These are phyloP conservation scores for Onychostoma macrolepis DNA, from an alignment of 2,113 vertebrate genomes.

Conservation along the genomic window DNA sequence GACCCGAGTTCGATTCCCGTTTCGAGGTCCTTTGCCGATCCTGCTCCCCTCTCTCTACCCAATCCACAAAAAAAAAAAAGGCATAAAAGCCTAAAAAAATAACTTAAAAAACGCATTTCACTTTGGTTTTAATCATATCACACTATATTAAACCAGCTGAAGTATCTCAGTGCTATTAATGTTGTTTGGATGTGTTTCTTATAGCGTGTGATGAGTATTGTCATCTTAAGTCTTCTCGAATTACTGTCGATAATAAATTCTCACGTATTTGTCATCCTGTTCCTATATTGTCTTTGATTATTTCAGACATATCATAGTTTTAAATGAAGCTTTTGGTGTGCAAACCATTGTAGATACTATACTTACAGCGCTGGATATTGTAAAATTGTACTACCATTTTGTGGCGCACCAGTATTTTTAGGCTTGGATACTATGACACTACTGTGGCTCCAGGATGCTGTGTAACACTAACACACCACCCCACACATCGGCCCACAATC, in stretches of 20 bases:
- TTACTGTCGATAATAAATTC: not conserved
- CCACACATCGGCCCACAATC: conserved; percentile 3
- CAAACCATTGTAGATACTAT: not conserved
- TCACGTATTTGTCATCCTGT: not conserved
- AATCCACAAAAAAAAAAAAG: no score
- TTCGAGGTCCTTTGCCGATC: no score
- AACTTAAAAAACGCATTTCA: no score
- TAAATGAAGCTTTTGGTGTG: not conserved
- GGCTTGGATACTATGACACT: conserved; percentile 20
- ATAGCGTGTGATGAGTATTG: not conserved
- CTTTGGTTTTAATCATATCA: not conserved
- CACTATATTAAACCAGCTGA: not conserved
- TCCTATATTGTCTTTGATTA: not conserved
- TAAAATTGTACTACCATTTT: conserved; percentile 7
- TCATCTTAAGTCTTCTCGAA: not conserved
- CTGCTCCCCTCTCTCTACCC: no score
- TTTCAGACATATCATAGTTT: not conserved
- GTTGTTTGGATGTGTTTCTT: not conserved
- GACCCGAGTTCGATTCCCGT: no score
- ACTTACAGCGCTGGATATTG: not conserved
- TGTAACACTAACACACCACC: conserved; percentile 1
- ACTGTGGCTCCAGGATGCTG: conserved; percentile 10
- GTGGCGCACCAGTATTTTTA: conserved; percentile 16
- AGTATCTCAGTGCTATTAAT: not conserved
- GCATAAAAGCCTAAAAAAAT: no score